Evolutionary conservation across 1,140 invertebrate species (phyloP), one percentile per base, ranked within the genome.

Genomic region (Zaprionus tsacasi): DNA sequence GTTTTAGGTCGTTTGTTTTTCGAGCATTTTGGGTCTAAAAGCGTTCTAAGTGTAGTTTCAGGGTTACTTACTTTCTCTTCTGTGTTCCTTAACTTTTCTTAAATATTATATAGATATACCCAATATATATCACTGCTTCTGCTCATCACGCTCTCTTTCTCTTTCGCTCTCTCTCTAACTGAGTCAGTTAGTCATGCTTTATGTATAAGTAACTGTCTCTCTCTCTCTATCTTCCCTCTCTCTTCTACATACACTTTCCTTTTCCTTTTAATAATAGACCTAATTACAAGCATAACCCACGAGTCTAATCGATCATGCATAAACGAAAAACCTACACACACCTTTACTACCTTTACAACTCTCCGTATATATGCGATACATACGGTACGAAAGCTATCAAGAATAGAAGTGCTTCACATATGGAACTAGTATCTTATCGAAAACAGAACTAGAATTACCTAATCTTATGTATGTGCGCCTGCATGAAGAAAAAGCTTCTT

Each of bases 301-400:
- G n/a, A 21, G 10, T 6, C 25, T 30, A 13, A 71, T 73, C 65
- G 50, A 73, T 73, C 65, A 73, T 60, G 40, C 65, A 69, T 60
- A n/a, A n/a, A 68, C 21, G 13, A n/a, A n/a, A n/a, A n/a, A n/a
- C n/a, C n/a, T n/a, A n/a, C n/a, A n/a, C n/a, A n/a, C n/a, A n/a
- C n/a, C n/a, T n/a, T n/a, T n/a, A n/a, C n/a, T n/a, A n/a, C n/a
- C n/a, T n/a, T 21, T 21, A 21, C 21, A 21, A 21, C 21, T 21
- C 21, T 21, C 21, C 2, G 21, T 21, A 21, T 21, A 21, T n/a
- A n/a, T n/a, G n/a, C n/a, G 25, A 27, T 27, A 2, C 4, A 2
- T 1, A 27, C 4, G 4, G 25, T 4, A 27, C 1, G n/a, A 43
- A 43, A 43, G 40, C 7, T 45, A 48, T 48, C 17, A 48, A 8